Percentiles rank a stretch among this genome's conserved stretches.
phyloP scores from a whole-genome alignment of 2,797 vertebrate species.

The Scyliorhinus canicula region DNA sequence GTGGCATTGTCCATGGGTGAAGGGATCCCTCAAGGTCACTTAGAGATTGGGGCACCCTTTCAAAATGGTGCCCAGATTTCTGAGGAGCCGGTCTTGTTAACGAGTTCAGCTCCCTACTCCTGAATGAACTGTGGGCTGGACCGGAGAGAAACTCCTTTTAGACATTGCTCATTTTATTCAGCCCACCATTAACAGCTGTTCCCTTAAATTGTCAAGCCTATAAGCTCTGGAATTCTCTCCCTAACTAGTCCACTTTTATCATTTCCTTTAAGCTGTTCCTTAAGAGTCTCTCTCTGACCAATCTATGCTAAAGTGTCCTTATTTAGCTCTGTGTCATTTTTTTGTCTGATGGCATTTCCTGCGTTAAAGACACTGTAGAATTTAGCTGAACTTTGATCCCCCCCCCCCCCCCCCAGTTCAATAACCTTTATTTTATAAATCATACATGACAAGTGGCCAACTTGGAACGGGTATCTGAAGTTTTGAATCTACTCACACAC shows the following conservation, averaged over 20 bases:
- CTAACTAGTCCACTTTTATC: background rate
- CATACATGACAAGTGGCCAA: background rate
- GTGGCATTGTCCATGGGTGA: no score
- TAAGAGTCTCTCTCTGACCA: background rate
- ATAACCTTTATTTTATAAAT: background rate
- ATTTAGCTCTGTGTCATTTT: background rate
- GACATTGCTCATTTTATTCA: background rate
- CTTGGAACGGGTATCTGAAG: background rate
- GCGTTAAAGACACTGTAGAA: no score
- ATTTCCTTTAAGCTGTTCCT: background rate
- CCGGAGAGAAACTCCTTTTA: no score
- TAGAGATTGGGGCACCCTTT: no score
- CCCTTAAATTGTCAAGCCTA: background rate
- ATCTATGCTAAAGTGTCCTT: background rate
- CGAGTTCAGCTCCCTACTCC: no score
- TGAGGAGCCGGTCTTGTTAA: no score
- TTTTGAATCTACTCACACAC: background rate
- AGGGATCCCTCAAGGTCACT: no score
- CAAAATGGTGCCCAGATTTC: no score
- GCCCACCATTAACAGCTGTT: background rate
- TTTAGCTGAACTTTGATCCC: background rate
- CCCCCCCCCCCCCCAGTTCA: background rate
- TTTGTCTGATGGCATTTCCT: background rate
- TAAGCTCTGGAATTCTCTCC: background rate
- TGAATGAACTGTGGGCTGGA: no score